phyloP scores from a whole-genome alignment of 1,140 invertebrate genomes.

The Rhyacophila brunnea region DNA sequence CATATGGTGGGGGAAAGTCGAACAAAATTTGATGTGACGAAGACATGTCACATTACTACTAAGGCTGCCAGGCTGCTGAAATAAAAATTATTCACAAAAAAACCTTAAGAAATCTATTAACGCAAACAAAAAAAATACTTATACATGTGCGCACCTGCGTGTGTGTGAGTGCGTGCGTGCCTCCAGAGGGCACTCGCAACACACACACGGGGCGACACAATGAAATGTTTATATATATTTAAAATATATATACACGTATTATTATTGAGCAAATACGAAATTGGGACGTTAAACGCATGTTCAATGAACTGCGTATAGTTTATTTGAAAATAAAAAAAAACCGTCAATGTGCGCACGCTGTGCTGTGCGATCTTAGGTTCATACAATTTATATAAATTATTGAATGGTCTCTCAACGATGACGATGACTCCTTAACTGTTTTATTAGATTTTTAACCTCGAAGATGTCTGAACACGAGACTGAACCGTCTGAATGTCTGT shows the following conservation, averaged over 20 bases:
- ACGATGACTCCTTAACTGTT: too few species aligned
- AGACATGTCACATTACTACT: slow-evolving; percentile 15
- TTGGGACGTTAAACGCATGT: too few species aligned
- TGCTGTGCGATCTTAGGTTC: too few species aligned
- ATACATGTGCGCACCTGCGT: not conserved
- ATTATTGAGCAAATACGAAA: not conserved
- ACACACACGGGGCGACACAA: not conserved
- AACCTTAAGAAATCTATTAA: slow-evolving; percentile 3
- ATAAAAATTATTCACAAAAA: slow-evolving; percentile 1
- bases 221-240: slow-evolving; percentile 1
- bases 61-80: slow-evolving; percentile 10
- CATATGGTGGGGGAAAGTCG: slow-evolving; percentile 16
- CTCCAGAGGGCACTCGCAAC: not conserved
- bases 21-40: slow-evolving; percentile 28
- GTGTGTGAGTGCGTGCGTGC: not conserved
- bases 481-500: too few species aligned
- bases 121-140: not conserved
- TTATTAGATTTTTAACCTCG: too few species aligned
- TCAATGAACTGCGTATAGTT: not conserved
- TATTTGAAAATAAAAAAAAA: not conserved
- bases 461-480: too few species aligned
- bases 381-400: too few species aligned
- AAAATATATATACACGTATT: not conserved
- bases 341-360: not conserved
- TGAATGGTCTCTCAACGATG: too few species aligned